Conservation (phyloP, 1,140 invertebrate genomes). For the Trypoxylus dichotomus region DNA sequence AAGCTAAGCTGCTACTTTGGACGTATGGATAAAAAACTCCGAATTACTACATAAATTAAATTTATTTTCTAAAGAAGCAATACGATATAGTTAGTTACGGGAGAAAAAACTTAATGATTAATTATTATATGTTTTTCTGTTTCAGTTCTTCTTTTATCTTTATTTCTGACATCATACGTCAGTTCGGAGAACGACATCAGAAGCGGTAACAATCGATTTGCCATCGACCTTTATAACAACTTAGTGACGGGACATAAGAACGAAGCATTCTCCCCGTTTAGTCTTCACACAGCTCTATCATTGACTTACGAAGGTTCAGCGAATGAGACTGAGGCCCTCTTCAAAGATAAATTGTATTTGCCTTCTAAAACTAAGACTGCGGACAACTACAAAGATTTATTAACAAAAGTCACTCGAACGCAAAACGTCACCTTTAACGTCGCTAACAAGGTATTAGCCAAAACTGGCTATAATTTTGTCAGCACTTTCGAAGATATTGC, state of each 20-base stretch:
- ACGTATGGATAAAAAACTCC: too few relatives aligned
- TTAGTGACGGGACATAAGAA: background rate
- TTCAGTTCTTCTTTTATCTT: too few relatives aligned
- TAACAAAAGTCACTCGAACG: conserved; percentile 19
- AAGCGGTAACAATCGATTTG: too few relatives aligned
- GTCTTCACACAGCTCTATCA: background rate
- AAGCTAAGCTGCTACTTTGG: too few relatives aligned
- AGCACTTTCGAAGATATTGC: conserved; percentile 41
- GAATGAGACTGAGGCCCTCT: background rate
- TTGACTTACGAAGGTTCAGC: background rate
- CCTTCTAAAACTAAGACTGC: background rate
- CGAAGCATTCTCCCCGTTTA: background rate
- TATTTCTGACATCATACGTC: too few relatives aligned
- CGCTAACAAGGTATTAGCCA: conserved; percentile 53
- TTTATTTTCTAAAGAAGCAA: too few relatives aligned
- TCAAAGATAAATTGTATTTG: background rate
- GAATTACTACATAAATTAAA: too few relatives aligned
- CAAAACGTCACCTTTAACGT: conserved; percentile 34
- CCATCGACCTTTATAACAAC: background rate
- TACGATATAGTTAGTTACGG: too few relatives aligned
- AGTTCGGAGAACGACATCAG: too few relatives aligned
- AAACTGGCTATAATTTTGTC: conserved; percentile 52
- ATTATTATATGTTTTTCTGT: too few relatives aligned
- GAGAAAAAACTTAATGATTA: too few relatives aligned
- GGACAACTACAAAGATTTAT: background rate